A percentile compares a stretch with the other conserved stretches of the same genome.
Evolutionary conservation across 2,888 invertebrate genomes (phyloP).

Genomic region (Latrodectus hesperus): DNA sequence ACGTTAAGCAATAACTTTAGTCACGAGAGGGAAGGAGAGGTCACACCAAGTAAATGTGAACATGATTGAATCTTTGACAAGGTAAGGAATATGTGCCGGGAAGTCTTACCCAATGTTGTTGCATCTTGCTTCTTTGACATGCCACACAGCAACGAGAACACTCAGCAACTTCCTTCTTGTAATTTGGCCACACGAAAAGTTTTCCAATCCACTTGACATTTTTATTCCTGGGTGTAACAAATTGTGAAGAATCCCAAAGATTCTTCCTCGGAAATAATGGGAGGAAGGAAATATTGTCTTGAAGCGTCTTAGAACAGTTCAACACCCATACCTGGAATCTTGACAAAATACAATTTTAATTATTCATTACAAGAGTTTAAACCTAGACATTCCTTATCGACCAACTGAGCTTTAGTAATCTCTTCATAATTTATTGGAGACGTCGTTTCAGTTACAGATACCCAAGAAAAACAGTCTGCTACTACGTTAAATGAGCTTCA

Average conservation of each 20-base stretch:
- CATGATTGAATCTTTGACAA: not conserved
- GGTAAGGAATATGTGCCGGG: not conserved
- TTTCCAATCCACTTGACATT: not conserved
- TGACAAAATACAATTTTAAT: not conserved
- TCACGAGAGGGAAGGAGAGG: not conserved
- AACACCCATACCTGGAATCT: not conserved
- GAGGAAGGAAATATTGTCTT: not conserved
- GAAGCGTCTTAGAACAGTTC: not conserved
- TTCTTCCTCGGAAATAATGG: not conserved
- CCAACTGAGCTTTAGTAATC: not conserved
- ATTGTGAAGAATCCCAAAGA: not conserved
- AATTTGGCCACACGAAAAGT: not conserved
- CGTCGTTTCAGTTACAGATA: not conserved
- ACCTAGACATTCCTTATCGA: not conserved
- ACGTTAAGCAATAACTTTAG: not conserved
- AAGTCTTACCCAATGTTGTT: not conserved
- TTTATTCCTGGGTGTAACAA: not conserved
- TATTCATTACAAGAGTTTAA: not conserved
- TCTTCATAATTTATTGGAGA: constrained; percentile 1
- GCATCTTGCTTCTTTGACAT: not conserved
- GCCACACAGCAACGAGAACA: not conserved
- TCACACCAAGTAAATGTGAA: not conserved
- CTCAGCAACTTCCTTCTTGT: not conserved
- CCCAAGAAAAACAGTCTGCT: not conserved
- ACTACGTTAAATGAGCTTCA: not conserved